Conservation (phyloP, 2,888 invertebrate species). For the Nasonovia ribisnigri region DNA sequence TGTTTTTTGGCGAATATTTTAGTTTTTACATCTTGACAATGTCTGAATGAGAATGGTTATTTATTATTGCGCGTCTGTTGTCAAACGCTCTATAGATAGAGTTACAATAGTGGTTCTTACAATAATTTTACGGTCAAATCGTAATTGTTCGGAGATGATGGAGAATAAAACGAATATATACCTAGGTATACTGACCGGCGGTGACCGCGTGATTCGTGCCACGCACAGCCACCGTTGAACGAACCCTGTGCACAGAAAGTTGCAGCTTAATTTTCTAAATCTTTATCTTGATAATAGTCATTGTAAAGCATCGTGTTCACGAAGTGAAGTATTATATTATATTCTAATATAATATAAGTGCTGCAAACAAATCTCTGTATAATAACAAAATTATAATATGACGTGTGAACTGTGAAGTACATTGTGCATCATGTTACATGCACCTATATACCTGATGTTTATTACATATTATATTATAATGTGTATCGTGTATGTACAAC, state of each 20-base stretch:
- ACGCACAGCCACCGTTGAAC: constrained; percentile 1
- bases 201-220: background rate
- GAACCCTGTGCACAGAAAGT: constrained; percentile 6
- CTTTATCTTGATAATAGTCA: background rate
- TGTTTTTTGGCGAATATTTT: background rate
- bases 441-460: background rate
- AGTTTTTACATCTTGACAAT: constrained; percentile 19
- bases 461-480: too few species aligned
- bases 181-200: background rate
- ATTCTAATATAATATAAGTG: background rate
- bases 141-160: background rate
- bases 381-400: background rate
- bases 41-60: constrained; percentile 18
- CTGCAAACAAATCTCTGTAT: background rate
- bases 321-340: background rate
- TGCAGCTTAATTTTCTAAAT: background rate
- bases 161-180: background rate
- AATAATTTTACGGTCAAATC: constrained; percentile 30
- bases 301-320: background rate
- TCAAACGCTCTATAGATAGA: background rate
- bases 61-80: background rate
- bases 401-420: background rate
- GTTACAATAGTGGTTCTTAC: constrained; percentile 5
- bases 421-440: background rate
- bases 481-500: background rate